Percentiles rank a stretch among this genome's conserved stretches.
Evolutionary conservation across 2,113 vertebrate species (phyloP).

Genomic region (Sclerurus mexicanus): DNA sequence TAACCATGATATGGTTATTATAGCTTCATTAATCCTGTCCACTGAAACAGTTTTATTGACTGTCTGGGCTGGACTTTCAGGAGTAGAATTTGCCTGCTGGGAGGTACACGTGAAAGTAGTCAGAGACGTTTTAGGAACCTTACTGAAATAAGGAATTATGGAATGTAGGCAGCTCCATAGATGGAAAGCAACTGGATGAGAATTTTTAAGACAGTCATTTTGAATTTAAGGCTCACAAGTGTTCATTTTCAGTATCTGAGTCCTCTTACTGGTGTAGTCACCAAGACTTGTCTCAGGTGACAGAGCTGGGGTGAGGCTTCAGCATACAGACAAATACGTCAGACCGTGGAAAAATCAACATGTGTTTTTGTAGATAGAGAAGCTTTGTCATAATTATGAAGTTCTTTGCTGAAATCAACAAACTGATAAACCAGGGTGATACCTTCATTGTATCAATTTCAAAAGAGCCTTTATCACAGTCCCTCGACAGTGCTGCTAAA

Average conservation of each 20-base stretch:
- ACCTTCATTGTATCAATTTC: background rate
- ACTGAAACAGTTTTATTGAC: background rate
- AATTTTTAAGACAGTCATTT: background rate
- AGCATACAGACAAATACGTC: background rate
- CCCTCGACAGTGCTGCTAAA: background rate
- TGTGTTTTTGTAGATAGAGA: background rate
- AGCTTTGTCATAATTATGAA: background rate
- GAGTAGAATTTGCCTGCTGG: background rate
- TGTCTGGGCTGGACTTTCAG: background rate
- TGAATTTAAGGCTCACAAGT: background rate
- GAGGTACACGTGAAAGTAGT: background rate
- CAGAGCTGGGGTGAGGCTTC: background rate
- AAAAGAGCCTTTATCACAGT: background rate
- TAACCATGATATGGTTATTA: background rate
- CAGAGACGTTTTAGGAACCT: background rate
- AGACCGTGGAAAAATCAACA: slow-evolving; percentile 20
- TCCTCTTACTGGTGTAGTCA: background rate
- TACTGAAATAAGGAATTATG: background rate
- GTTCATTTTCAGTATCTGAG: background rate
- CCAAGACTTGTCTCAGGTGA: background rate
- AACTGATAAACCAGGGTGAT: background rate
- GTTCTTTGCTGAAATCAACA: background rate
- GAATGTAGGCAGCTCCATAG: background rate
- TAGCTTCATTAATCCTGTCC: background rate
- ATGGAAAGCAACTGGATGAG: background rate